phyloP scores from a whole-genome alignment of 2,797 vertebrate species.

The Zonotrichia albicollis region DNA sequence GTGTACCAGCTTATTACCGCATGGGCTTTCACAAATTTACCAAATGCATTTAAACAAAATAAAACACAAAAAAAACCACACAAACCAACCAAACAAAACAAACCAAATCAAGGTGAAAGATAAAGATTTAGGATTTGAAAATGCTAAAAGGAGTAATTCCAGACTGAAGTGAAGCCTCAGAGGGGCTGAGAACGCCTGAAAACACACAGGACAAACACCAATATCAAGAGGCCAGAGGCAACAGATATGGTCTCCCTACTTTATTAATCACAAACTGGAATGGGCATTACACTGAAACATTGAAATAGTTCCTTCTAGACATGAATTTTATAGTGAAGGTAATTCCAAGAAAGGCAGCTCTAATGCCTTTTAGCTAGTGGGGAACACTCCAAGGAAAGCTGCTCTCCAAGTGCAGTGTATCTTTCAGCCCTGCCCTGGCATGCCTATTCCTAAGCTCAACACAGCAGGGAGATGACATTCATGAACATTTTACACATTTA shows the following conservation, averaged over 20 bases:
- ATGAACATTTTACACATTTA: not conserved
- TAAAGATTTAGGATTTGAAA: not conserved
- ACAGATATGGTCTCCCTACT: not conserved
- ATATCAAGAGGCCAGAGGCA: not conserved
- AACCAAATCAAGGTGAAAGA: not conserved
- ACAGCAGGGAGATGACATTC: not conserved
- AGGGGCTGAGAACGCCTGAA: not conserved
- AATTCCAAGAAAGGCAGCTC: not conserved
- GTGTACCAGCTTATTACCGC: not conserved
- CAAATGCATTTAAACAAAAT: not conserved
- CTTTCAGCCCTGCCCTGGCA: not conserved
- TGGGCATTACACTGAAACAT: fast-evolving
- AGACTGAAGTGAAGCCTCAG: not conserved
- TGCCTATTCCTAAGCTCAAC: not conserved
- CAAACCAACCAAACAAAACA: too few species aligned
- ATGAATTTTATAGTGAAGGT: not conserved
- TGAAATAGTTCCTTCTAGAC: not conserved
- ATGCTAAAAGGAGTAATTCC: not conserved
- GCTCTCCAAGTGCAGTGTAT: not conserved
- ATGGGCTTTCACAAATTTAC: not conserved
- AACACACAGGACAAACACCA: not conserved
- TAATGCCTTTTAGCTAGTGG: not conserved
- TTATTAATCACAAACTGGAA: not conserved
- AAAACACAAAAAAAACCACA: too few species aligned
- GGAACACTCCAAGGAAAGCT: not conserved